Conservation (phyloP, 2,113 vertebrate species). For the Saccopteryx bilineata region DNA sequence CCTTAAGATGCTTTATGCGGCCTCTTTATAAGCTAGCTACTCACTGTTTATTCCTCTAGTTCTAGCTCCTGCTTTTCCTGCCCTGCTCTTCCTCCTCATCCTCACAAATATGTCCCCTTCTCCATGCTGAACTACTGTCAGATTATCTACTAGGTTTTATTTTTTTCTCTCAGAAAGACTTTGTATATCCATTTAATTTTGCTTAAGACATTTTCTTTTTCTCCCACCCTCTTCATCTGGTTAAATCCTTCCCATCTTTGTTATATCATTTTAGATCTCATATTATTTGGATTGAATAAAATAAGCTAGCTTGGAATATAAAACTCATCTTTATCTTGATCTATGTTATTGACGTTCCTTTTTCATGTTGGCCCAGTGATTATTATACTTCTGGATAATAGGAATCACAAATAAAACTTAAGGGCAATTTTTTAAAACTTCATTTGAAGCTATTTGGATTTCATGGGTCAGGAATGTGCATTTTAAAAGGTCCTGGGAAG, state of each 20-base stretch:
- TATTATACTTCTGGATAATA: background rate
- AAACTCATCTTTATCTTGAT: background rate
- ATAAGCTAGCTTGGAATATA: background rate
- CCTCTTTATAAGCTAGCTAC: background rate
- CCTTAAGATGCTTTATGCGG: background rate
- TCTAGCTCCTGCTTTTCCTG: background rate
- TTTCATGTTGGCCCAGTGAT: background rate
- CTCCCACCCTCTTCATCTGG: background rate
- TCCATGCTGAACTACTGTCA: background rate
- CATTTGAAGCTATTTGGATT: background rate
- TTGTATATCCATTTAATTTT: background rate
- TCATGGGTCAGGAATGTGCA: background rate
- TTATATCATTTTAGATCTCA: background rate
- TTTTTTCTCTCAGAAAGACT: background rate
- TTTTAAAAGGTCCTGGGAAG: background rate
- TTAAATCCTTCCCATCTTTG: background rate
- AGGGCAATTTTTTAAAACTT: background rate
- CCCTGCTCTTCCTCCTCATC: background rate
- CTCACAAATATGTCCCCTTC: background rate
- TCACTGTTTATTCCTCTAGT: background rate
- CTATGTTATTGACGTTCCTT: background rate
- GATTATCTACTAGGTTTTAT: background rate
- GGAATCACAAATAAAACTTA: background rate
- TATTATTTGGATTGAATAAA: background rate
- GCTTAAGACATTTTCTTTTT: background rate